Conservation (phyloP, 2,797 vertebrate species). For the Cirrhinus molitorella region DNA sequence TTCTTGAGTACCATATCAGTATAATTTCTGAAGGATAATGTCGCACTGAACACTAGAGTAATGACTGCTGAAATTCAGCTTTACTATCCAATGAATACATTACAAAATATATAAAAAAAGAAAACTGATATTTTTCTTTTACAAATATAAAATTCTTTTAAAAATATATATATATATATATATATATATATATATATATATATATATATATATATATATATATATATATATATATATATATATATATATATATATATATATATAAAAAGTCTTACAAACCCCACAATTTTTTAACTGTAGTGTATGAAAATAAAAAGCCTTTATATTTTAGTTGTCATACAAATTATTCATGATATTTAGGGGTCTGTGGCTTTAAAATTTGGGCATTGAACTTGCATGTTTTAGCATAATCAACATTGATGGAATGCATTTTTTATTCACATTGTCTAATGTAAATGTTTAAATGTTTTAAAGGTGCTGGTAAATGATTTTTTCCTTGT, state of each 20-base stretch:
- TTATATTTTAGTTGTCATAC: no score
- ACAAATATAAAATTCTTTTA: background rate
- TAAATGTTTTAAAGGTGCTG: slow-evolving; percentile 81
- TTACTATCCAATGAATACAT: background rate
- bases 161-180: no score
- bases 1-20: no score
- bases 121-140: no score
- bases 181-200: background rate
- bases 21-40: no score
- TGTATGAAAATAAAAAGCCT: background rate
- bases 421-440: background rate
- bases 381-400: background rate
- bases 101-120: background rate
- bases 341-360: no score
- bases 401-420: background rate
- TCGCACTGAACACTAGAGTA: background rate
- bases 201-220: background rate
- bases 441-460: slow-evolving; percentile 17
- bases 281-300: background rate
- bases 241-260: background rate
- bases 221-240: background rate
- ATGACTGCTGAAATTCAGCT: background rate
- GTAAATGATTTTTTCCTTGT: slow-evolving; percentile 98
- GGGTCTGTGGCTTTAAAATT: background rate
- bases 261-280: background rate